Conservation (phyloP, 2,888 invertebrate species). For the Folsomia manolachei region DNA sequence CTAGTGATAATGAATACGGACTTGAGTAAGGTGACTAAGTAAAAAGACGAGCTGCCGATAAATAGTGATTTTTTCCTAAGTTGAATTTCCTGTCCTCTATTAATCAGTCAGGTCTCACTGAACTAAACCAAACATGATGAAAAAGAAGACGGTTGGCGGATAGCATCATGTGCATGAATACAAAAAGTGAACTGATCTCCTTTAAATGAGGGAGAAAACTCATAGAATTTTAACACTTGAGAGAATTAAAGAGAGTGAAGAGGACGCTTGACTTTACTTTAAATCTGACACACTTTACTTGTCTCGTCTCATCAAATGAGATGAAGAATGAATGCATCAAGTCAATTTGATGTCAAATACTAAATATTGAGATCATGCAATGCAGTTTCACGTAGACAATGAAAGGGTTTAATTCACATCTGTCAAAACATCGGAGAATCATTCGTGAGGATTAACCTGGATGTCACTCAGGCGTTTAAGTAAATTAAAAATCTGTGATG, state of each 20-base stretch:
- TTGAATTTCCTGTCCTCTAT: background rate
- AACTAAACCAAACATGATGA: background rate
- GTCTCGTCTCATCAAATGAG: too few relatives aligned
- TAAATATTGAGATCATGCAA: background rate
- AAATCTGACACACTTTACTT: background rate
- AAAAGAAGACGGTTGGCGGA: too few relatives aligned
- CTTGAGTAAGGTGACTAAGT: background rate
- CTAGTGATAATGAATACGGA: too few relatives aligned
- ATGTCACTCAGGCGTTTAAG: background rate
- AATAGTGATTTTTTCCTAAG: too few relatives aligned
- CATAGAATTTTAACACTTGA: background rate
- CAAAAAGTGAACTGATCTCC: background rate
- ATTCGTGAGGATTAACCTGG: background rate
- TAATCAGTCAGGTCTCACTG: background rate
- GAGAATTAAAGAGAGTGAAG: background rate
- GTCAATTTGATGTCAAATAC: background rate
- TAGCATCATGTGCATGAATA: too few relatives aligned
- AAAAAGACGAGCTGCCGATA: background rate
- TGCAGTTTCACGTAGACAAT: background rate
- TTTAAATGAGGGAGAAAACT: background rate
- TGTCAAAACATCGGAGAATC: background rate
- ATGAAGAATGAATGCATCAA: background rate
- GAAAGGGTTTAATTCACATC: too few relatives aligned
- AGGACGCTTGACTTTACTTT: background rate
- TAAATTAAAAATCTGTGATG: background rate